phyloP scores from a whole-genome alignment of 2,797 vertebrate species.

The Falco cherrug region DNA sequence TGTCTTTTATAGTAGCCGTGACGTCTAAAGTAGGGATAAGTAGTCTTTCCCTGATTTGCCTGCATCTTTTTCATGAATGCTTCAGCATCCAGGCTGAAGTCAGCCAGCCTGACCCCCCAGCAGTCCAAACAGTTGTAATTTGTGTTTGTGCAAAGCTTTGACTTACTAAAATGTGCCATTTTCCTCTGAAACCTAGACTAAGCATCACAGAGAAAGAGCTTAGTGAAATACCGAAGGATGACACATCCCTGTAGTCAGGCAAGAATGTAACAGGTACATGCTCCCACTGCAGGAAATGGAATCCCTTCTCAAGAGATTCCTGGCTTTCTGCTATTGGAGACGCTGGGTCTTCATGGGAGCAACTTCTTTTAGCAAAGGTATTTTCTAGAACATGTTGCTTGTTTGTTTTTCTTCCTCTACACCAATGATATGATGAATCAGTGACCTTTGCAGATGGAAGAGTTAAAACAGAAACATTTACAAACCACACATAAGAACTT shows the following conservation, averaged over 20 bases:
- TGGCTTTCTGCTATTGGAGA: background rate
- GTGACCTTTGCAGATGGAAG: background rate
- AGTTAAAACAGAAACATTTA: background rate
- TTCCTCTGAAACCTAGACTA: background rate
- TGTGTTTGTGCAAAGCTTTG: background rate
- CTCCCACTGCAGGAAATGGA: background rate
- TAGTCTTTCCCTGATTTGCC: background rate
- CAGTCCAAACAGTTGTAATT: background rate
- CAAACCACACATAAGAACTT: background rate
- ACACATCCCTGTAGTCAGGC: background rate
- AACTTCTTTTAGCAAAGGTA: background rate
- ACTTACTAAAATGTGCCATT: background rate
- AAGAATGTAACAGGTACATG: background rate
- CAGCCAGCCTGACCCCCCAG: background rate
- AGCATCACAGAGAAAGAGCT: background rate
- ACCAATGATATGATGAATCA: background rate
- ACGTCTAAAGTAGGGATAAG: background rate
- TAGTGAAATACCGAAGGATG: background rate
- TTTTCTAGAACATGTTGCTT: background rate
- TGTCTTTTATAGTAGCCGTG: background rate
- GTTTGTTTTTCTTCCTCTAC: background rate
- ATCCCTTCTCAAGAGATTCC: background rate
- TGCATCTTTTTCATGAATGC: background rate
- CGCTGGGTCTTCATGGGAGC: background rate
- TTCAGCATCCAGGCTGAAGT: background rate